A percentile compares a stretch with the other conserved stretches of the same genome.
These are phyloP conservation scores for Osmerus eperlanus DNA, from an alignment of 2,113 vertebrate genomes.

Conservation along the genomic window DNA sequence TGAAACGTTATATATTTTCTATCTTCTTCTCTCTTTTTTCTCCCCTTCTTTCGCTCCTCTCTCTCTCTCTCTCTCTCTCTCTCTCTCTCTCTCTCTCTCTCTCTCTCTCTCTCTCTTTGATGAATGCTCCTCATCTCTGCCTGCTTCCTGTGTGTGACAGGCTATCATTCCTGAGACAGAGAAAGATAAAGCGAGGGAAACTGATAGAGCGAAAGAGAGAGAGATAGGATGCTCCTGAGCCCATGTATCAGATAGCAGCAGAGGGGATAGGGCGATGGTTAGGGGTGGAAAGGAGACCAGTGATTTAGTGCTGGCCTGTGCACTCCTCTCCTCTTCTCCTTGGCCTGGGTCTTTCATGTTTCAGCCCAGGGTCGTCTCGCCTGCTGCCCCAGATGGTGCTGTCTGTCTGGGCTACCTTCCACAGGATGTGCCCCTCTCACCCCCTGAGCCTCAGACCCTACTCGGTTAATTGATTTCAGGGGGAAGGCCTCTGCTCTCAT, in stretches of 20 bases:
- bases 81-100: slow-evolving; percentile 27
- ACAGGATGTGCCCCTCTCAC: slow-evolving; percentile 73
- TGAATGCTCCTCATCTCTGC: slow-evolving; percentile 49
- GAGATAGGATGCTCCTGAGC: slow-evolving; percentile 49
- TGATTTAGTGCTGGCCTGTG: slow-evolving; percentile 80
- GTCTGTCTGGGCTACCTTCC: slow-evolving; percentile 75
- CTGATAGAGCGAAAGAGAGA: slow-evolving; percentile 23
- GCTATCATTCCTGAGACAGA: slow-evolving; percentile 60
- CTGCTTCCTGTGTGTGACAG: slow-evolving; percentile 72
- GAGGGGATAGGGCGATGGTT: slow-evolving; percentile 39
- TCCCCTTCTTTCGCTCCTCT: not conserved
- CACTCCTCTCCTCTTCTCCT: slow-evolving; percentile 68
- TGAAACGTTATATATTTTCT: no score
- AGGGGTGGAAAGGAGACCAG: slow-evolving; percentile 31
- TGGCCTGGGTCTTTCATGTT: slow-evolving; percentile 80
- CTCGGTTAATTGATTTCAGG: slow-evolving; percentile 86
- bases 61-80: slow-evolving; percentile 32
- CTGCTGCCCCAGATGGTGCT: slow-evolving; percentile 83
- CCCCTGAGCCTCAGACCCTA: slow-evolving; percentile 52
- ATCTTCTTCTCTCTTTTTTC: no score
- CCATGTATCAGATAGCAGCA: slow-evolving; percentile 66
- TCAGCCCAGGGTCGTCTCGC: slow-evolving; percentile 72
- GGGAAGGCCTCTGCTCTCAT: slow-evolving; percentile 56
- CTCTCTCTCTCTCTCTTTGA: slow-evolving; percentile 28
- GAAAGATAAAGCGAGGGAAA: slow-evolving; percentile 14